These are phyloP conservation scores for Okapia johnstoni DNA, from an alignment of 2,113 vertebrate genomes.

Conservation along the genomic window DNA sequence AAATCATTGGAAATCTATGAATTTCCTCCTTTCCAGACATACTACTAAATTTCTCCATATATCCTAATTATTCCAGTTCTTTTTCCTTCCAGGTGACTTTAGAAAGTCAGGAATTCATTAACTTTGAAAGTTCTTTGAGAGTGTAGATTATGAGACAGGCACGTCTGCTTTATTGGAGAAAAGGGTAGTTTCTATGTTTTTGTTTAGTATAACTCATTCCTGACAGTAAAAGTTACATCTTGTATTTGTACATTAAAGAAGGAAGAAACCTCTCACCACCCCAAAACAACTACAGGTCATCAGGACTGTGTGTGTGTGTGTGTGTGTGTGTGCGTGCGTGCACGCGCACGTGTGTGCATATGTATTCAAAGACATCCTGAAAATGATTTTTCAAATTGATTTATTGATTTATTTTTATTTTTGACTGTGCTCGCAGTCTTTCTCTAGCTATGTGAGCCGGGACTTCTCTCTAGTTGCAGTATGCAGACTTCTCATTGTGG, in stretches of 20 bases:
- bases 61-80: background rate
- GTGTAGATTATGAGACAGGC: background rate
- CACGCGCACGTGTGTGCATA: accelerated
- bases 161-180: background rate
- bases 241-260: background rate
- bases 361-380: background rate
- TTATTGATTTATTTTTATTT: background rate
- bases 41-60: background rate
- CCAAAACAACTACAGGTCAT: background rate
- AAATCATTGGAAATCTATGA: background rate
- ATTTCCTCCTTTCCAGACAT: background rate
- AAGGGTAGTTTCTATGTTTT: background rate
- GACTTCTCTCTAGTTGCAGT: background rate
- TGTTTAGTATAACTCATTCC: background rate
- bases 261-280: background rate
- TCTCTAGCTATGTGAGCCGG: background rate
- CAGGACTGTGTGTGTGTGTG: background rate
- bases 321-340: background rate
- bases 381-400: background rate
- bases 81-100: background rate
- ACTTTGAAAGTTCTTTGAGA: background rate
- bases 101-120: background rate
- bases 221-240: background rate
- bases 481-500: background rate
- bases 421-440: background rate